phyloP scores from a whole-genome alignment of 2,888 invertebrate genomes.

The Amaurobius ferox region DNA sequence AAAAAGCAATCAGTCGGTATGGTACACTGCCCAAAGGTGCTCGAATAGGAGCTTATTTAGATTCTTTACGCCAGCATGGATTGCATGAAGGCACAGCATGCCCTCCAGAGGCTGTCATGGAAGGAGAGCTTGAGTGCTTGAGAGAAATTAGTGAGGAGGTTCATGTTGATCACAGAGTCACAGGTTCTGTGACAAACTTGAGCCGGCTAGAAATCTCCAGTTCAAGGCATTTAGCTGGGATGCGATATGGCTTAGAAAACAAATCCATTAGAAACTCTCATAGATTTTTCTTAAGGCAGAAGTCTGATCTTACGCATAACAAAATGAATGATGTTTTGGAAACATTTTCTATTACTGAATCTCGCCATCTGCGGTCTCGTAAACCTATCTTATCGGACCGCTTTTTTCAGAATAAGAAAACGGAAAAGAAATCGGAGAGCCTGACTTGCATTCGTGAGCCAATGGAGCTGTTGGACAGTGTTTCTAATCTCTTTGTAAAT shows the following conservation, averaged over 20 bases:
- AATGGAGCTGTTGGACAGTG: constrained; percentile 61
- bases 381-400: constrained; percentile 53
- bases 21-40: constrained; percentile 98
- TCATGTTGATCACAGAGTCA: constrained; percentile 59
- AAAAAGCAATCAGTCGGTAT: constrained; percentile 91
- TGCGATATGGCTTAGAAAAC: constrained; percentile 64
- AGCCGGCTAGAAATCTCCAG: constrained; percentile 63
- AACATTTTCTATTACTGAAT: constrained; percentile 71
- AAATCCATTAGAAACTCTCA: constrained; percentile 63
- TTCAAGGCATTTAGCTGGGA: constrained; percentile 58
- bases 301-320: constrained; percentile 77
- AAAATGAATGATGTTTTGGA: constrained; percentile 73
- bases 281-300: constrained; percentile 74
- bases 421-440: constrained; percentile 61
- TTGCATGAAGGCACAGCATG: constrained; percentile 77
- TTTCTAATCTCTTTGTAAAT: constrained; percentile 59
- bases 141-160: constrained; percentile 66
- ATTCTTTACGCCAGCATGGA: constrained; percentile 91
- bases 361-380: constrained; percentile 56
- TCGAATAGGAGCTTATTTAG: constrained; percentile 95
- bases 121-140: constrained; percentile 62
- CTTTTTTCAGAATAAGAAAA: constrained; percentile 62
- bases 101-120: constrained; percentile 68
- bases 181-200: constrained; percentile 66
- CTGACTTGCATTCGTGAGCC: constrained; percentile 63